phyloP scores from a whole-genome alignment of 2,113 vertebrate genomes.

The Falco punctatus region DNA sequence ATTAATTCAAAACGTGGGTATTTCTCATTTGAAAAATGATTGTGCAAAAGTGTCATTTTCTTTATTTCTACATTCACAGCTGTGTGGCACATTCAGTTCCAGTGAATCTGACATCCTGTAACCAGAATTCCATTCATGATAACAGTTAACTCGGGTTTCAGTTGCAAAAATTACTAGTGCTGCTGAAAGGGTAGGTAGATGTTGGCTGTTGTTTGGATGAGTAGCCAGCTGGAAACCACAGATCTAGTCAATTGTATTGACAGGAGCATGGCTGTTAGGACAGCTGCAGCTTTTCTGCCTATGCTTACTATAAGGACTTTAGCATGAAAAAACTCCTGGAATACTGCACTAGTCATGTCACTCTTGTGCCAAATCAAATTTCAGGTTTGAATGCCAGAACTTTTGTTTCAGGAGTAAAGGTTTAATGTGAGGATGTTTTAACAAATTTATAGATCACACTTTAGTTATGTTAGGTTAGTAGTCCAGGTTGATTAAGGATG shows the following conservation, averaged over 20 bases:
- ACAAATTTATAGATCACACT: background rate
- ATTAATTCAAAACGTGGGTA: background rate
- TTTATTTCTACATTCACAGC: background rate
- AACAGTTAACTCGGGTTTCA: too few relatives aligned
- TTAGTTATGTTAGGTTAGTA: background rate
- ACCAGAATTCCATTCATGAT: background rate
- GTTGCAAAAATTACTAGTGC: background rate
- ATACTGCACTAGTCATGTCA: background rate
- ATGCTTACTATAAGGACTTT: background rate
- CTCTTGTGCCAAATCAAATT: background rate
- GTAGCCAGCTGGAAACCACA: background rate
- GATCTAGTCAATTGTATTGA: too few relatives aligned
- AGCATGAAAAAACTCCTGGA: background rate
- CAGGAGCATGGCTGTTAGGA: background rate
- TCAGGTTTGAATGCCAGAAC: background rate
- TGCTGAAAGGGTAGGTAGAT: background rate
- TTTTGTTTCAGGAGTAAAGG: background rate
- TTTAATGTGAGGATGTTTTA: background rate
- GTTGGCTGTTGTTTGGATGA: background rate
- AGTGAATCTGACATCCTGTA: background rate
- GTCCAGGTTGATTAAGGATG: background rate
- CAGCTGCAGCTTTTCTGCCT: background rate
- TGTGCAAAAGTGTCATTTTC: background rate
- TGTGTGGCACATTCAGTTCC: background rate
- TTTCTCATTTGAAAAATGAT: background rate